Conservation (phyloP, 2,888 invertebrate genomes). For the Dryomyza anilis region DNA sequence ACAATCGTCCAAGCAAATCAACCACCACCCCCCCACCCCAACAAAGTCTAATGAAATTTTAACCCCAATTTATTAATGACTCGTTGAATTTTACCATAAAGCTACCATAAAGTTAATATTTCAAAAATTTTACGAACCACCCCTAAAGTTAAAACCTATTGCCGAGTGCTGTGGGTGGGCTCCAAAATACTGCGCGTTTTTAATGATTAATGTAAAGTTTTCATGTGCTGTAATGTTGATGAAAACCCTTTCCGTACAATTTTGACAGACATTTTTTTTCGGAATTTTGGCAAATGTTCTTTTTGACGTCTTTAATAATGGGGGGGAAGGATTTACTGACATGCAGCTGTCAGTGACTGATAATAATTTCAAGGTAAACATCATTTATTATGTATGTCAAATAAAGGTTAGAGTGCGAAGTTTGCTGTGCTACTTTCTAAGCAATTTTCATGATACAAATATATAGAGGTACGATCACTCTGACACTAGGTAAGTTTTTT, state of each 20-base stretch:
- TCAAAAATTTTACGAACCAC: slow-evolving; percentile 41
- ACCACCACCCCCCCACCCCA: not conserved
- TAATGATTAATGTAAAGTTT: slow-evolving; percentile 21
- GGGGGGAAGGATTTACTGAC: not conserved
- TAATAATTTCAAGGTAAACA: not conserved
- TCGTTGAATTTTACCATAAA: slow-evolving; percentile 22
- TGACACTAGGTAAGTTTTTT: no score
- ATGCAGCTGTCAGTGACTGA: slow-evolving; percentile 7
- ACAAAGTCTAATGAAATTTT: slow-evolving; percentile 34
- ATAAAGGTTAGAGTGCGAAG: no score
- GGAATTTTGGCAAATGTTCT: no score
- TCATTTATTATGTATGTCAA: not conserved
- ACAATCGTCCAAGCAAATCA: no score
- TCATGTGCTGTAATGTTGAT: not conserved
- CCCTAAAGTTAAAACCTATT: not conserved
- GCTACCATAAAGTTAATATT: slow-evolving; percentile 48
- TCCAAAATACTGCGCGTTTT: not conserved
- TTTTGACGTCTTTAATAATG: not conserved
- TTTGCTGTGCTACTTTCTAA: no score
- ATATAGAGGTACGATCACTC: no score
- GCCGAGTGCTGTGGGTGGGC: not conserved
- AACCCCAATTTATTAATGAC: slow-evolving; percentile 42
- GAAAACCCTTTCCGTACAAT: not conserved
- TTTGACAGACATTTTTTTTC: no score
- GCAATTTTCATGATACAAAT: no score